Base-by-base conservation (phyloP, 2,113 vertebrate genomes). In the Platichthys flesus region DNA sequence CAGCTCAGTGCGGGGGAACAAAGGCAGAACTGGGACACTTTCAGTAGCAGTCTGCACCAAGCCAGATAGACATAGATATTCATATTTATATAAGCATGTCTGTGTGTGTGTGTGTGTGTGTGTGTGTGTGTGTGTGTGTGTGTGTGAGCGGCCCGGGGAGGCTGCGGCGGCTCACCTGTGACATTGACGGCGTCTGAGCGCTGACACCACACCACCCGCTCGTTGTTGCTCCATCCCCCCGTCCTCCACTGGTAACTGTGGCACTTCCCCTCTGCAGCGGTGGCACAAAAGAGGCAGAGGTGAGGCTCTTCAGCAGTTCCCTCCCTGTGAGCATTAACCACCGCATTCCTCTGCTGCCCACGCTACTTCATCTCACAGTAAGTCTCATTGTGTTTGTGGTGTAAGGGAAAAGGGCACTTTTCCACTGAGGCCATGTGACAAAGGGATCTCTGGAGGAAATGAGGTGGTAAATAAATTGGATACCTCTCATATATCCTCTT, bases 101-200 rank as follows among this genome's bases (percentile, higher is more conserved):
- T 26, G 20, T 65, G 26, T 45, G 68, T 10, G 37, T 21, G 57
- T 35, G 71, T 70, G 70, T 52, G 59, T 8, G 37, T n/a, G 57
- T 37, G 70, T 71, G 74, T 66, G 47, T 21, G 35, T 9, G 14
- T 69, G 28, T 28, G 28, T 28, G 20, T 65, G 37, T n/a, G 57
- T 35, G 71, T 70, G 70, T 52, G 28, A 31, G 28, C 28, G 62
- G 28, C 37, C 45, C 18, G 31, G 54, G 64, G 60, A 83, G 18
- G 20, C 42, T 66, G 47, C 20, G 13, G 23, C 42, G 18, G 15
- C 61, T 78, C 93, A 99, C 98, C 98, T 95, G 98, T 99, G 87
- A 99, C 97, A 26, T 99, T 98, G 78, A 97, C 59, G 3, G 97
- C 97, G 49, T 99, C 98, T 0, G 98, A 99, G 74, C 98, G 97